Base-by-base conservation (phyloP, 1,140 invertebrate species). In the Pollicipes pollicipes region DNA sequence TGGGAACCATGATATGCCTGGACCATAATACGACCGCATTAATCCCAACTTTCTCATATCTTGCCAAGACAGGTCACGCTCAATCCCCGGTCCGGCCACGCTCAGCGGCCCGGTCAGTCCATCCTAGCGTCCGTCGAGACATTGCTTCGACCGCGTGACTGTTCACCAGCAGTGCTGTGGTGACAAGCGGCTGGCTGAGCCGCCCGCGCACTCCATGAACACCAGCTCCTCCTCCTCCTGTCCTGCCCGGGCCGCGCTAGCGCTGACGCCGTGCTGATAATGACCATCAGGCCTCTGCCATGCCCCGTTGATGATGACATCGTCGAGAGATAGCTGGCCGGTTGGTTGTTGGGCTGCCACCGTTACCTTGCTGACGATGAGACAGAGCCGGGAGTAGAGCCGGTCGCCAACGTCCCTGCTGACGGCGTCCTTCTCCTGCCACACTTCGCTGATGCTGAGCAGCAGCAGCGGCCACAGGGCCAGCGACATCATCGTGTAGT, bases 401-500 rank as follows among this genome's bases (percentile, higher is more conserved):
- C 87, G 86, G 75, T 92, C 86, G 30, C 84, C 83, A 32, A 94
- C 85, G 76, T 95, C 92, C 68, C 88, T 84, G 75, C 88, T 86
- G 0, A 93, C 85, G 72, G 87, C 85, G 0, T 82, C 81, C 64
- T 88, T 84, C 77, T 86, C 84, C 67, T 83, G 83, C 74, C 86
- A 80, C 37, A 89, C 85, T 76, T 90, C 89, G 2, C 83, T 80
- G 35, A 89, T 83, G 45, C 87, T 80, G 32, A 87, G 81, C 73
- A 91, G 81, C 8, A 93, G 78, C 16, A 89, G 74, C 0, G 92
- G 91, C 88, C 90, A 91, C 37, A 86, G 84, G 0, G 85, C 83
- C 30, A 95, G 76, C 35, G 86, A 86, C 81, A 91, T 85, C 69
- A 90, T 86, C n/a, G 86, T 83, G 76, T 93, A 92, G 78, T 93